Conservation (phyloP, 2,888 invertebrate genomes). For the Meiosimyza platycephala region DNA sequence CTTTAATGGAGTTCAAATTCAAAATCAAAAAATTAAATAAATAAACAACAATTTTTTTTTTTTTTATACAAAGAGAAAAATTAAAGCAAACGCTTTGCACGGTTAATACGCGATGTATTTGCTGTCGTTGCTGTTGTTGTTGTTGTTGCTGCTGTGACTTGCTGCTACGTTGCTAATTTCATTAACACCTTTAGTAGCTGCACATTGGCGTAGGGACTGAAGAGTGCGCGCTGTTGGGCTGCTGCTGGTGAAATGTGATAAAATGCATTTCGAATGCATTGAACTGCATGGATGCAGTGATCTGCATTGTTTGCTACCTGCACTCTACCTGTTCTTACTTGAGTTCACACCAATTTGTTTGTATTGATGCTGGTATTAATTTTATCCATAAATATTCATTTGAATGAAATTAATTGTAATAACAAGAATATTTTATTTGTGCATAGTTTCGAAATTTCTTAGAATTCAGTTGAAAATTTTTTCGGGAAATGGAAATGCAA, state of each 20-base stretch:
- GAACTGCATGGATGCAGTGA: constrained; percentile 7
- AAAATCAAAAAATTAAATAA: constrained; percentile 20
- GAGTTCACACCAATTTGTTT: too few relatives aligned
- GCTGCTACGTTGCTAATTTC: constrained; percentile 55
- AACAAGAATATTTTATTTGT: too few relatives aligned
- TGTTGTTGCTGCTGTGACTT: background rate
- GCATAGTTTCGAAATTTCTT: too few relatives aligned
- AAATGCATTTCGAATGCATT: background rate
- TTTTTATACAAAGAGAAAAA: background rate
- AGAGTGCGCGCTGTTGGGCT: constrained; percentile 2
- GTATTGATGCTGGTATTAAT: too few relatives aligned
- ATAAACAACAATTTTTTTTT: constrained; percentile 4
- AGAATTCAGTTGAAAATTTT: too few relatives aligned
- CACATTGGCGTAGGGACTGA: background rate
- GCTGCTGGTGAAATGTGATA: constrained; percentile 10
- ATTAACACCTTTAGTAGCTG: constrained; percentile 54
- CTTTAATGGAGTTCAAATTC: constrained; percentile 11
- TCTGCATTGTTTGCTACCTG: background rate
- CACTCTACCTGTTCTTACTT: too few relatives aligned
- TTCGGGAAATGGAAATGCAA: too few relatives aligned
- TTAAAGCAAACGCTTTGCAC: background rate
- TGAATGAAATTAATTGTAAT: too few relatives aligned
- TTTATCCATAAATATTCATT: too few relatives aligned
- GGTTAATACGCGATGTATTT: background rate
- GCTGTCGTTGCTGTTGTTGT: background rate